Conservation (phyloP, 2,113 vertebrate species). For the Dunckerocampus dactyliophorus region DNA sequence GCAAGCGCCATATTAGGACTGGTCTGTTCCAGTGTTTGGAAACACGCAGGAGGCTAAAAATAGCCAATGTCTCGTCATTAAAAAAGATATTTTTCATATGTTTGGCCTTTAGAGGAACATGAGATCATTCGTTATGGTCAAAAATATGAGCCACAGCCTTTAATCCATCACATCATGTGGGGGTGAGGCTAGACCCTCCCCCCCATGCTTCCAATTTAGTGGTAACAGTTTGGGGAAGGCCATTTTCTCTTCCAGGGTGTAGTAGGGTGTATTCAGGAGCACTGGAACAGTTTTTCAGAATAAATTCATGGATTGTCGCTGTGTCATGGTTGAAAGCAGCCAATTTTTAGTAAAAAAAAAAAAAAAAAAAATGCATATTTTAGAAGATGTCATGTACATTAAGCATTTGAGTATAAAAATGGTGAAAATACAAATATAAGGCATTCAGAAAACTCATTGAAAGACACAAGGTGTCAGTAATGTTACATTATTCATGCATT, state of each 20-base stretch:
- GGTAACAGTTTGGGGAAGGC: not conserved
- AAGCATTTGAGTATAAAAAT: too few relatives aligned
- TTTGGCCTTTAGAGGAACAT: slow-evolving; percentile 1
- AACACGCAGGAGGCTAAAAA: slow-evolving; percentile 42
- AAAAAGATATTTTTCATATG: slow-evolving; percentile 18
- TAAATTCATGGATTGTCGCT: too few relatives aligned
- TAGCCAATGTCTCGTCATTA: slow-evolving; percentile 34
- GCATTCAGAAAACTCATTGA: too few relatives aligned
- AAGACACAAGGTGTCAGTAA: too few relatives aligned
- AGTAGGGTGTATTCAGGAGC: not conserved
- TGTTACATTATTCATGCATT: too few relatives aligned
- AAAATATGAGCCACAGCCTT: not conserved
- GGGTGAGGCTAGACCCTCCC: not conserved
- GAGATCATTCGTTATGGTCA: not conserved
- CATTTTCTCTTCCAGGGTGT: not conserved
- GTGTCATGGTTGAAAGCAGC: too few relatives aligned
- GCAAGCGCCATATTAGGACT: slow-evolving; percentile 57
- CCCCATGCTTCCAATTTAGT: not conserved
- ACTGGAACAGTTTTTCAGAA: not conserved
- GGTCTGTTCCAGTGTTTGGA: slow-evolving; percentile 30
- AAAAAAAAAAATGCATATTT: too few relatives aligned
- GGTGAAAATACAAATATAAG: not conserved
- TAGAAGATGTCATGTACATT: too few relatives aligned
- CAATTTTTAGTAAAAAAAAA: too few relatives aligned
- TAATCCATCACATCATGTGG: not conserved